Base-by-base conservation (phyloP, 1,140 invertebrate species). In the Habropoda laboriosa region DNA sequence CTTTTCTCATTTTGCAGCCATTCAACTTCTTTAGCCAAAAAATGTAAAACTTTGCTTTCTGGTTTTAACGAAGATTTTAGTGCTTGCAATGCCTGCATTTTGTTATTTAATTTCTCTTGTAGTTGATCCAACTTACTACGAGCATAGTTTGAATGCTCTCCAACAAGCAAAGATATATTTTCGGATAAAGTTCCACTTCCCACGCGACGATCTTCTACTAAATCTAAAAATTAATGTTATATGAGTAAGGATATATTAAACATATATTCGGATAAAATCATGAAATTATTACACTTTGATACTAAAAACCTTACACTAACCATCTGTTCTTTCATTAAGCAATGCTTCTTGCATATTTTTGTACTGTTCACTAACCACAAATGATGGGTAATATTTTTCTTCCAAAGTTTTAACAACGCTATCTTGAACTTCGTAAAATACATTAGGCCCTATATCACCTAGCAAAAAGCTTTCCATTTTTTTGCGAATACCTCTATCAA, bases 351-450 rank as follows among this genome's bases (percentile, higher is more conserved):
- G 93, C 90, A 97, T 95, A 84, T 95, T 95, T 83, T 96, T 96
- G 89, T 98, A 98, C 81, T 97, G 95, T 68, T 97, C 96, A 89
- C 97, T 98, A 12, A 97, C 94, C 53, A 98, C 93, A 91, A 98
- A 98, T 0, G 97, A 96, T 42, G 97, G 95, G 93, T 98, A 98
- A 92, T 98, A 97, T 88, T 97, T 97, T 70, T 97, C 96, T 91
- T 98, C 96, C 16, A 98, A 93, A 0, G 95, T 95, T 86, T 96
- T 95, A 30, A 97, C 94, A 13, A 98, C 96, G 81, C 95, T 95
- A 42, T 96, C 95, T 90, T 98, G 97, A 5, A 97, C 96, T 89
- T 97, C 96, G 87, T 96, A 97, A 92, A 98, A 98, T 32, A 98
- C 96, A 91, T 97, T 97, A 57, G 97, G 97, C 6, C 97, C 97